Evolutionary conservation across 2,888 invertebrate genomes (phyloP).

Genomic region (Ophion costatus): DNA sequence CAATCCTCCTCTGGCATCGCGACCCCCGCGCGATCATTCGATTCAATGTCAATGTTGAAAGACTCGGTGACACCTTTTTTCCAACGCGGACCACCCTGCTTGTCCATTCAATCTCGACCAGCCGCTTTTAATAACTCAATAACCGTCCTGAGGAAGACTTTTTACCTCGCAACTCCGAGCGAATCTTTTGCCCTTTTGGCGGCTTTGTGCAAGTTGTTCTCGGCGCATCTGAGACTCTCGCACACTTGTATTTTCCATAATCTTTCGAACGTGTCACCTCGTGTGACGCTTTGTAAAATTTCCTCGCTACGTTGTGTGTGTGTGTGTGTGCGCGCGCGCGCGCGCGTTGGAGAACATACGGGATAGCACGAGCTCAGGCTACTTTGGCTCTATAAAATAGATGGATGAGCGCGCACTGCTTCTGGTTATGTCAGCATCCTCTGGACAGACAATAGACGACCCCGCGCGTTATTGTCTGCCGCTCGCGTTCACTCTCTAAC

Average conservation of each 20-base stretch:
- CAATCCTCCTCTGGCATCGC: no score
- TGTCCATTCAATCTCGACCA: background rate
- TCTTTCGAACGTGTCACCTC: background rate
- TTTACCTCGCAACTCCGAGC: background rate
- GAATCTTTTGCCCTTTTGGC: background rate
- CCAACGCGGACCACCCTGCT: background rate
- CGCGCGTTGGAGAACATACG: conserved; percentile 6
- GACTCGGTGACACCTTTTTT: background rate
- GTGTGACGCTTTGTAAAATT: background rate
- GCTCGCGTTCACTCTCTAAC: conserved; percentile 70
- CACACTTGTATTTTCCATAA: background rate
- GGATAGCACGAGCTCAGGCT: conserved; percentile 56
- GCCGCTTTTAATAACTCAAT: background rate
- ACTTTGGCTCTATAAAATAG: conserved; percentile 73
- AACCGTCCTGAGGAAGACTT: background rate
- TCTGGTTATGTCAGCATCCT: conserved; percentile 83
- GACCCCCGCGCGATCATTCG: conserved; percentile 1
- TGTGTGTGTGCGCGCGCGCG: no score
- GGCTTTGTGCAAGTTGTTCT: background rate
- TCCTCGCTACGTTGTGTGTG: background rate
- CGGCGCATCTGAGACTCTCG: background rate
- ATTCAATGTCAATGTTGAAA: background rate
- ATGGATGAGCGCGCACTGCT: conserved; percentile 70
- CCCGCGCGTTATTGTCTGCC: conserved; percentile 78
- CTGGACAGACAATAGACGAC: conserved; percentile 80